phyloP scores from a whole-genome alignment of 2,113 vertebrate species.

The Paracyprichromis sp. region DNA sequence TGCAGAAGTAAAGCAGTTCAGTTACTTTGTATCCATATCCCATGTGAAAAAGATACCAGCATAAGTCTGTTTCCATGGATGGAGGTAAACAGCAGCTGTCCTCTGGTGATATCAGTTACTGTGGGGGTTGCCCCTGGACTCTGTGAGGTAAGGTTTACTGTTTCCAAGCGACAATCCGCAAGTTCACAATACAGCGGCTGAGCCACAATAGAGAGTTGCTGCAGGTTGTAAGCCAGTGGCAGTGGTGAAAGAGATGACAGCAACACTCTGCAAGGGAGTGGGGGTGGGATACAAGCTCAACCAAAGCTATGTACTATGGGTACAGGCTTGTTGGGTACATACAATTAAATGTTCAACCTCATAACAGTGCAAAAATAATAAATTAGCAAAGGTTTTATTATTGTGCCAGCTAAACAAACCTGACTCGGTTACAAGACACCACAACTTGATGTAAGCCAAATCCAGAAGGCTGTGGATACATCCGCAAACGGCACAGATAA shows the following conservation, averaged over 20 bases:
- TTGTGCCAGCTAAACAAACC: not conserved
- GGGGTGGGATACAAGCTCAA: not conserved
- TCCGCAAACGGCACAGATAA: accelerated
- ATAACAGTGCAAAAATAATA: not conserved
- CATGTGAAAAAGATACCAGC: constrained; percentile 8
- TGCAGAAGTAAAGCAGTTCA: not conserved
- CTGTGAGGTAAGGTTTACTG: constrained; percentile 31
- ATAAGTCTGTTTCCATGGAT: constrained; percentile 32
- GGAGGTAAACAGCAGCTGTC: constrained; percentile 31
- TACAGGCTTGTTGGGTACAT: not conserved
- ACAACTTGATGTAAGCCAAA: not conserved
- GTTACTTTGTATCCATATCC: constrained; percentile 5
- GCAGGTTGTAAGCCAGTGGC: not conserved
- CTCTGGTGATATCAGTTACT: constrained; percentile 38
- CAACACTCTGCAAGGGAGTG: not conserved
- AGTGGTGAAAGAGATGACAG: not conserved
- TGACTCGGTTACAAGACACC: not conserved
- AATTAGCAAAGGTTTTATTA: not conserved
- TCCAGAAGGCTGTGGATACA: not conserved
- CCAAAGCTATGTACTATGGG: not conserved
- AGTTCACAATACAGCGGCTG: not conserved
- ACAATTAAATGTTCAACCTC: not conserved
- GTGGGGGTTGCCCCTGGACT: constrained; percentile 20
- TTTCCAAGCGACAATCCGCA: constrained; percentile 45
- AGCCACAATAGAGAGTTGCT: not conserved